Percentiles rank a stretch among this genome's conserved stretches.
phyloP scores from a whole-genome alignment of 2,888 invertebrate species.

The Cylindroiulus punctatus region DNA sequence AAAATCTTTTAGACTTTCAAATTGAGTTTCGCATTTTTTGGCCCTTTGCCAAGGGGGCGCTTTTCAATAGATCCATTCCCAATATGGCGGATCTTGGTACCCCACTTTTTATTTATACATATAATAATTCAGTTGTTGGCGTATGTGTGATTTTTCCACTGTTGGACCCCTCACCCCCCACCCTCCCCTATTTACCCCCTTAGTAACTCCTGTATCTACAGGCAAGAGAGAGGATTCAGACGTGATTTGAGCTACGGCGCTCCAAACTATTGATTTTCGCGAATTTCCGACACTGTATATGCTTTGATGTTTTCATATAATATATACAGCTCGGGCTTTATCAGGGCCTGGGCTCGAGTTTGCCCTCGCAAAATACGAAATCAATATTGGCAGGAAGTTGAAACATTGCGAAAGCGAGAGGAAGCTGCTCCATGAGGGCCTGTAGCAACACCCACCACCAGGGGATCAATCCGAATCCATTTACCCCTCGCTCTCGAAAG shows the following conservation, averaged over 20 bases:
- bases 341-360: conserved; percentile 33
- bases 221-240: not conserved
- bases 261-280: conserved; percentile 27
- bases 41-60: not conserved
- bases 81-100: not conserved
- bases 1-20: conserved; percentile 42
- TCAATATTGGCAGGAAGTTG: conserved; percentile 42
- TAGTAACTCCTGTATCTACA: conserved; percentile 42
- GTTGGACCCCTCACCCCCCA: not conserved
- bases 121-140: conserved; percentile 42
- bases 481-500: conserved; percentile 23
- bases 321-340: conserved; percentile 34
- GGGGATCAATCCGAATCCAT: conserved; percentile 42
- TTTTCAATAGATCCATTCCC: conserved; percentile 25
- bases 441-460: conserved; percentile 27
- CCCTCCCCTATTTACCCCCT: not conserved
- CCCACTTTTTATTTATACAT: conserved; percentile 23
- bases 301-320: conserved; percentile 42
- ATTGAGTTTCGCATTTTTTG: conserved; percentile 22
- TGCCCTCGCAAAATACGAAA: conserved; percentile 42
- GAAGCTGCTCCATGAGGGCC: conserved; percentile 5
- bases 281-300: conserved; percentile 42
- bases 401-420: conserved; percentile 34
- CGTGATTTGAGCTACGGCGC: conserved; percentile 39
- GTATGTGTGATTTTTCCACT: conserved; percentile 20